Base-by-base conservation (phyloP, 2,113 vertebrate genomes). In the Lucifuga dentata region DNA sequence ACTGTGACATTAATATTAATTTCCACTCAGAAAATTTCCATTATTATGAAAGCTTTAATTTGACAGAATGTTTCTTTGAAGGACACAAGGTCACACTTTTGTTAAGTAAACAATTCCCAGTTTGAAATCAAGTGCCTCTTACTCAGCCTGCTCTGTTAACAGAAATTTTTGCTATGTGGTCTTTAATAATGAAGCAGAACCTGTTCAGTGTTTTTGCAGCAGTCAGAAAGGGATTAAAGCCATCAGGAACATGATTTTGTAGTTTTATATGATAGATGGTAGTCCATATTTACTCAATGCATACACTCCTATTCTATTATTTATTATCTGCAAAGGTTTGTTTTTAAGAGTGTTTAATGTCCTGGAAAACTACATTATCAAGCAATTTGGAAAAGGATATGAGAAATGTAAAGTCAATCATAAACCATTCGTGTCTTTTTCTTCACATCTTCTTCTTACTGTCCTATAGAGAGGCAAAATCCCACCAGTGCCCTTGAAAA, bases 221-320 rank as follows among this genome's bases (percentile, higher is more conserved):
- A 57, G 48, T 32, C 40, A 39, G 12, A 3, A 2, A 21, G 26
- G 38, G 39, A 68, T 49, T 19, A 45, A 55, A 46, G 40, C 32
- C 19, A 63, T 33, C 29, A 64, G 45, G 56, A 38, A 26, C 5
- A 32, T 15, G 13, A 21, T 69, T 29, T 49, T 11, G 39, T 45
- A 48, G 20, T 68, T 65, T 80, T 68, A 55, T 17, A 29, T 12
- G 56, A 39, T 21, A 74, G 57, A 68, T 60, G 66, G 38, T 72
- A 77, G 48, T 20, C 10, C 36, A 12, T 32, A 56, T 51, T 63
- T 35, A 43, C 29, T 33, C 35, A 77, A 77, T 48, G 50, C 20
- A 33, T 48, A 55, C 20, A 33, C 29, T 20, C 35, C 23, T 43
- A 19, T 10, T 36, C 11, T 60, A 3, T 17, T 59, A 15, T 58